These are phyloP conservation scores for Thysanoteuthis rhombus DNA, from an alignment of 2,888 invertebrate genomes.

Conservation along the genomic window DNA sequence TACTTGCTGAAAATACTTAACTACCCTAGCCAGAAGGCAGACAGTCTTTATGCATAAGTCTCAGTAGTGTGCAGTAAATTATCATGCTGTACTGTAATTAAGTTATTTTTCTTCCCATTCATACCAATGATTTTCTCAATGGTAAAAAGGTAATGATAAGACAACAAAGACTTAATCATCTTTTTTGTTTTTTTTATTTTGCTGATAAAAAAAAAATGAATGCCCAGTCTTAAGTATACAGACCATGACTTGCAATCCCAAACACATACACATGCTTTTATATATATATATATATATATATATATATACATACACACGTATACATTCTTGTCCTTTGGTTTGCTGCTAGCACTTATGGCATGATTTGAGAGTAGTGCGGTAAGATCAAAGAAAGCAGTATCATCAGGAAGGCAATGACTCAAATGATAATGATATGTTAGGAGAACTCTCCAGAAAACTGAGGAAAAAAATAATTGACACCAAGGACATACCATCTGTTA, in stretches of 20 bases:
- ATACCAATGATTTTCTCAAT: neutral
- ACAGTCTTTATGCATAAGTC: neutral
- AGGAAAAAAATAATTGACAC: neutral
- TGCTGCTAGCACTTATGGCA: neutral
- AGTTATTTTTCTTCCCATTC: neutral
- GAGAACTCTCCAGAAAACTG: neutral
- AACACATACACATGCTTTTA: neutral
- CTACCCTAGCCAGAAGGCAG: too few relatives aligned
- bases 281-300: neutral
- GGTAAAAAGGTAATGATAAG: neutral
- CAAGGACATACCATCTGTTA: neutral
- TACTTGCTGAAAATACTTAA: neutral
- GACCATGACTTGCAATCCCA: neutral
- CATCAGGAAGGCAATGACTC: neutral
- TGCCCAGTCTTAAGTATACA: neutral
- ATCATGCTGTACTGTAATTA: neutral
- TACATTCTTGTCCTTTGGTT: neutral
- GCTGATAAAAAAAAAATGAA: neutral
- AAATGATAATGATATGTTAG: neutral
- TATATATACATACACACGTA: neutral
- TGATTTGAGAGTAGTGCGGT: neutral
- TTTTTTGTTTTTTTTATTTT: neutral
- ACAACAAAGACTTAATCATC: neutral
- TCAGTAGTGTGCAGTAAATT: neutral
- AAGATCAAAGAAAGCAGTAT: neutral